Evolutionary conservation across 2,797 vertebrate genomes (phyloP).

Genomic region (Tragopan temminckii): DNA sequence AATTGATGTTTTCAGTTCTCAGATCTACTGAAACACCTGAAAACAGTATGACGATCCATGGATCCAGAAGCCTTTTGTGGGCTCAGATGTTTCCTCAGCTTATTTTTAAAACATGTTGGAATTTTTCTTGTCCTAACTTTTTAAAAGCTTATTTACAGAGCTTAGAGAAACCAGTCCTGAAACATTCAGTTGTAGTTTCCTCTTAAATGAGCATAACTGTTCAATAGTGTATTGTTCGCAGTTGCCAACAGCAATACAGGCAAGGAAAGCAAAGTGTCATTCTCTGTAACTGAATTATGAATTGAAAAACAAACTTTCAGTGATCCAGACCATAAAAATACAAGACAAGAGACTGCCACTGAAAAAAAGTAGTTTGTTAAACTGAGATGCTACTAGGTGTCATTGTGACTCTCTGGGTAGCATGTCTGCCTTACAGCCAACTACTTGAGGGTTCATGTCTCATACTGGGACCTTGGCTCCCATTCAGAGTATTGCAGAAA

Average conservation of each 20-base stretch:
- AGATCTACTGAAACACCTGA: not conserved
- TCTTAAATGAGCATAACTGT: not conserved
- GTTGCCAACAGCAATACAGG: not conserved
- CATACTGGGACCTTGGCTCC: slow-evolving; percentile 64
- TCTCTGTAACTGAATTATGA: not conserved
- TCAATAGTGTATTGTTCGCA: not conserved
- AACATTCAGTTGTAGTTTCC: not conserved
- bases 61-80: not conserved
- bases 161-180: not conserved
- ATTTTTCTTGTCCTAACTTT: not conserved
- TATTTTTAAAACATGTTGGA: not conserved
- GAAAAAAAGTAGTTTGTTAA: slow-evolving; percentile 51
- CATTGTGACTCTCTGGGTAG: slow-evolving; percentile 64
- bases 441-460: slow-evolving; percentile 64
- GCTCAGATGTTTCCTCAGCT: not conserved
- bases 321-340: slow-evolving; percentile 23
- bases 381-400: slow-evolving; percentile 70
- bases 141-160: not conserved
- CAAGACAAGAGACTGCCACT: not conserved
- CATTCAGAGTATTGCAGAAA: slow-evolving; percentile 43
- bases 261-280: not conserved
- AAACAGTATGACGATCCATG: not conserved
- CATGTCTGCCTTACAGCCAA: slow-evolving; percentile 63
- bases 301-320: slow-evolving; percentile 39
- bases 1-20: not conserved